Evolutionary conservation across 2,797 vertebrate species (phyloP).

Genomic region (Sebastes oblongus): DNA sequence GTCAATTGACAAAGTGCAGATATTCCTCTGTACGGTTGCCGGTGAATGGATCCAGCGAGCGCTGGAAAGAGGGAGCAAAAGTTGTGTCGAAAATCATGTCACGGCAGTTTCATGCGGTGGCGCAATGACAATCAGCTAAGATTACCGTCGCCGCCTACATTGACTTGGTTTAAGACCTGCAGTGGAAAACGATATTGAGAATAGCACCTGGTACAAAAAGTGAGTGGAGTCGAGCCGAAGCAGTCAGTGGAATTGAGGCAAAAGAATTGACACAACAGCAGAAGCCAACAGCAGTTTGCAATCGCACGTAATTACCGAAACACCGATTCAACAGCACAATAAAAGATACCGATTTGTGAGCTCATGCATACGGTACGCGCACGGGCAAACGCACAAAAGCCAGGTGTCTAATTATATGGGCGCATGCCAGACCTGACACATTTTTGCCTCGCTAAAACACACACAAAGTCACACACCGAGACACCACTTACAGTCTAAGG

Average conservation of each 20-base stretch:
- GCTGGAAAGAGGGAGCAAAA: background rate
- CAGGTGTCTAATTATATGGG: constrained; percentile 75
- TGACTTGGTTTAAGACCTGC: background rate
- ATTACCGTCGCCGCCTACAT: background rate
- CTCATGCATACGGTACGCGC: background rate
- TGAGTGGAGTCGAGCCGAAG: background rate
- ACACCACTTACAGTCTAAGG: constrained; percentile 56
- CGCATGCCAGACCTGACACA: constrained; percentile 61
- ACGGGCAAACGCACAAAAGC: constrained; percentile 32
- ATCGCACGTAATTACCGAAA: constrained; percentile 34
- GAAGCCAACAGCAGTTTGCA: constrained; percentile 17
- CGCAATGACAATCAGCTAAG: background rate
- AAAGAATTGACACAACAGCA: background rate
- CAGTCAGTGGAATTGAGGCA: background rate
- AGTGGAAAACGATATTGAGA: background rate
- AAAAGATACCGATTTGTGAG: constrained; percentile 32
- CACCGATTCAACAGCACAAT: constrained; percentile 30
- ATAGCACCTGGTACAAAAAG: background rate
- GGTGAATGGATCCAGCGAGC: background rate
- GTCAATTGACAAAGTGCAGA: background rate
- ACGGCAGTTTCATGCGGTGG: background rate
- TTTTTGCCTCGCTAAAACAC: constrained; percentile 40
- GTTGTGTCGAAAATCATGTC: background rate
- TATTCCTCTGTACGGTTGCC: background rate
- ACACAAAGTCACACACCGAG: constrained; percentile 35